Evolutionary conservation across 2,888 invertebrate genomes (phyloP).

Genomic region (Andrena camellia): DNA sequence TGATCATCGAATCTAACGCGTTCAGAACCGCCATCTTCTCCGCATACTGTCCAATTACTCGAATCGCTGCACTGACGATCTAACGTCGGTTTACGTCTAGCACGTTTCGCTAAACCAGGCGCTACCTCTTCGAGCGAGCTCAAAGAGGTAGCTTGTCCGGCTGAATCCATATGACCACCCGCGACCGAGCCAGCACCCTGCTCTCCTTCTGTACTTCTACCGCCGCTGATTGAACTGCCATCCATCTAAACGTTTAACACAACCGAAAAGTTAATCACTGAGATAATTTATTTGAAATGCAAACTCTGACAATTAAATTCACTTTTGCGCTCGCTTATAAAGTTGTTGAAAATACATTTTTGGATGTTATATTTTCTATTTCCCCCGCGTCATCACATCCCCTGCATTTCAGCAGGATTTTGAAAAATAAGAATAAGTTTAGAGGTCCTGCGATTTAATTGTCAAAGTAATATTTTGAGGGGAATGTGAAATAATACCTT

Average conservation of each 20-base stretch:
- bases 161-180: constrained; percentile 78
- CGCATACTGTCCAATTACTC: constrained; percentile 82
- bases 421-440: too few species aligned
- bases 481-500: constrained; percentile 85
- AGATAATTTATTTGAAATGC: too few species aligned
- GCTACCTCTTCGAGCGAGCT: constrained; percentile 85
- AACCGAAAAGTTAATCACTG: neutral
- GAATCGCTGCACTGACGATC: constrained; percentile 84
- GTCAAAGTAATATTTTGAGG: neutral
- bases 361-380: too few species aligned
- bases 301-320: neutral
- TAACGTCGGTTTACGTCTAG: constrained; percentile 82
- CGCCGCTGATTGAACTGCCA: constrained; percentile 77
- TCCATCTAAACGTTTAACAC: constrained; percentile 76
- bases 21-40: constrained; percentile 87
- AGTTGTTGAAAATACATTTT: too few species aligned
- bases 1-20: constrained; percentile 89
- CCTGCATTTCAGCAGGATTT: too few species aligned
- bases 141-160: constrained; percentile 84
- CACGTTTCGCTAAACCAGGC: constrained; percentile 82
- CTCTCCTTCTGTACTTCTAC: constrained; percentile 78
- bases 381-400: too few species aligned
- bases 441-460: too few species aligned
- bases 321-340: neutral
- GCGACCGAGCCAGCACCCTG: constrained; percentile 64